Base-by-base conservation (phyloP, 2,113 vertebrate genomes). In the Podarcis muralis region DNA sequence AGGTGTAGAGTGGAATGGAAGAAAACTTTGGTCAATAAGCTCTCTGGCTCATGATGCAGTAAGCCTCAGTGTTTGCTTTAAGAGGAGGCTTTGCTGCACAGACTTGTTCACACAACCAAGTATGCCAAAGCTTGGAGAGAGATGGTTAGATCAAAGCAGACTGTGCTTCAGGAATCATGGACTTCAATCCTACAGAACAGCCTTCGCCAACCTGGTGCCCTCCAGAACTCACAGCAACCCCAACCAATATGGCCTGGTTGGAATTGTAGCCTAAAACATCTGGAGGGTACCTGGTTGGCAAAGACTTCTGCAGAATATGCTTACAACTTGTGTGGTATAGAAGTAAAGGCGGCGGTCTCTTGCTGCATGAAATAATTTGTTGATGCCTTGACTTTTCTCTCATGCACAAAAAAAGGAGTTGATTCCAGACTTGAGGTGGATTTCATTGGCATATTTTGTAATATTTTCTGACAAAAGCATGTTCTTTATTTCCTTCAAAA, bases 401-500 rank as follows among this genome's bases (percentile, higher is more conserved):
- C 18, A 35, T 18, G 3, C 2, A 37, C 48, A 11, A 53, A 48
- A 74, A 74, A 16, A 18, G 16, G n/a, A 35, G n/a, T 16, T 32
- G 32, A 35, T n/a, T 15, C 6, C 35, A 12, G 40, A 22, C 65
- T 6, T n/a, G 27, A 7, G 20, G 43, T 66, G 37, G 40, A 65
- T 59, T 77, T 40, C 27, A 27, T 43, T 77, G 72, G 53, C 59
- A 6, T 3, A 25, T 59, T 59, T 37, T 27, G 20, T 72, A 11
- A 65, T 23, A 12, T 74, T 74, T 74, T 85, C 22, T 76, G 27
- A 15, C 77, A n/a, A 77, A 40, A 65, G 4, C 53, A 76, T 16
- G 32, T 82, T 53, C 1, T 81, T 81, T 53, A 30, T 91, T 66
- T 85, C 84, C 88, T 69, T 27, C 20, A 90, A 53, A 94, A 92